These are phyloP conservation scores for Latrodectus hesperus DNA, from an alignment of 2,888 invertebrate genomes.

Conservation along the genomic window DNA sequence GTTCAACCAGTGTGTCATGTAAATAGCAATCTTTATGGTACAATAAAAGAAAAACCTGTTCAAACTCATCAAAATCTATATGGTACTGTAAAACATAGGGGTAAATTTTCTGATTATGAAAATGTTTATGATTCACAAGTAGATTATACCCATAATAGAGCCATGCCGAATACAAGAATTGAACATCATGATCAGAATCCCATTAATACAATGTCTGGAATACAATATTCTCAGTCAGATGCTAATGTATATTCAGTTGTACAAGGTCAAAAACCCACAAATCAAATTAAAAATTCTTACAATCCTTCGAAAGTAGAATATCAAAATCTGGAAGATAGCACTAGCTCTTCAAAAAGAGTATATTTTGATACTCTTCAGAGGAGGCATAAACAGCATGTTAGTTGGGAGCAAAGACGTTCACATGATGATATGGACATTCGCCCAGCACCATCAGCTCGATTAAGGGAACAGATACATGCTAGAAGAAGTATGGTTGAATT, in stretches of 20 bases:
- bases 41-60: constrained; percentile 40
- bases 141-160: constrained; percentile 37
- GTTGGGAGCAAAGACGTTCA: constrained; percentile 63
- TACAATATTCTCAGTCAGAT: constrained; percentile 66
- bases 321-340: constrained; percentile 22
- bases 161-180: constrained; percentile 13
- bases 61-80: constrained; percentile 47
- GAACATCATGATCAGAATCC: constrained; percentile 43
- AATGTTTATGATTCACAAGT: constrained; percentile 67
- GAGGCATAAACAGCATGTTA: constrained; percentile 60
- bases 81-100: constrained; percentile 51
- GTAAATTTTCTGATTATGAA: constrained; percentile 67
- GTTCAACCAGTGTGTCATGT: constrained; percentile 53
- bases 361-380: constrained; percentile 66
- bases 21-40: constrained; percentile 25
- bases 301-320: constrained; percentile 13
- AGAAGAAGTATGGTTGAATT: constrained; percentile 69
- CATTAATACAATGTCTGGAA: constrained; percentile 24
- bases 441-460: constrained; percentile 64
- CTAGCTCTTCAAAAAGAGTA: constrained; percentile 37
- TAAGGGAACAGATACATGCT: constrained; percentile 62
- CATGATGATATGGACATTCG: constrained; percentile 69
- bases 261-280: constrained; percentile 24
- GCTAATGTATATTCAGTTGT: constrained; percentile 62
- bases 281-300: constrained; percentile 10